phyloP scores from a whole-genome alignment of 2,888 invertebrate genomes.

The Acleris sparsana region DNA sequence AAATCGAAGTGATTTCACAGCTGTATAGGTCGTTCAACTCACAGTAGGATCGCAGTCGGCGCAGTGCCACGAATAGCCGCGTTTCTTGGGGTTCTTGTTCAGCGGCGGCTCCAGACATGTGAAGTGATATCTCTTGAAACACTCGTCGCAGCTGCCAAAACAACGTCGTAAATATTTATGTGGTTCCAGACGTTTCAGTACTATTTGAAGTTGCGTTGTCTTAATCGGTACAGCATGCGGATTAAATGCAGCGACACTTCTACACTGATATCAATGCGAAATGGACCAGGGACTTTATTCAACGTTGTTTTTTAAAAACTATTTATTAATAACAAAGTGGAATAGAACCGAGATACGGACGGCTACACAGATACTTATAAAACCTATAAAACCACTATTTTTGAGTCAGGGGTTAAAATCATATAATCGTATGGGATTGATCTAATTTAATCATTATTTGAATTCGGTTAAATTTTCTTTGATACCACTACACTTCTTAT shows the following conservation, averaged over 20 bases:
- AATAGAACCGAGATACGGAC: too few relatives aligned
- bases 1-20: background rate
- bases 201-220: background rate
- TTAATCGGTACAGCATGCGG: background rate
- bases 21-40: slow-evolving; percentile 59
- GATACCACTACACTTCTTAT: too few relatives aligned
- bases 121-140: slow-evolving; percentile 95
- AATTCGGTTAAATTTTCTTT: too few relatives aligned
- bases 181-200: background rate
- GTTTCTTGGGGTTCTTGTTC: slow-evolving; percentile 95
- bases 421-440: too few relatives aligned
- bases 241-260: slow-evolving; percentile 1
- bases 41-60: slow-evolving; percentile 97
- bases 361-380: too few relatives aligned
- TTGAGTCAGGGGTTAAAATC: too few relatives aligned
- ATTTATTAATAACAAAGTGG: too few relatives aligned
- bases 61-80: slow-evolving; percentile 98
- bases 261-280: too few relatives aligned
- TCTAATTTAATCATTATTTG: too few relatives aligned
- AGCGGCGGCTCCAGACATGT: slow-evolving; percentile 96
- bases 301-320: too few relatives aligned
- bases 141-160: slow-evolving; percentile 92
- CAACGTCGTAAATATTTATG: background rate
- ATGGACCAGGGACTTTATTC: too few relatives aligned
- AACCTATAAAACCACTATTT: too few relatives aligned